phyloP scores from a whole-genome alignment of 1,140 invertebrate genomes.

The Littorina saxatilis region DNA sequence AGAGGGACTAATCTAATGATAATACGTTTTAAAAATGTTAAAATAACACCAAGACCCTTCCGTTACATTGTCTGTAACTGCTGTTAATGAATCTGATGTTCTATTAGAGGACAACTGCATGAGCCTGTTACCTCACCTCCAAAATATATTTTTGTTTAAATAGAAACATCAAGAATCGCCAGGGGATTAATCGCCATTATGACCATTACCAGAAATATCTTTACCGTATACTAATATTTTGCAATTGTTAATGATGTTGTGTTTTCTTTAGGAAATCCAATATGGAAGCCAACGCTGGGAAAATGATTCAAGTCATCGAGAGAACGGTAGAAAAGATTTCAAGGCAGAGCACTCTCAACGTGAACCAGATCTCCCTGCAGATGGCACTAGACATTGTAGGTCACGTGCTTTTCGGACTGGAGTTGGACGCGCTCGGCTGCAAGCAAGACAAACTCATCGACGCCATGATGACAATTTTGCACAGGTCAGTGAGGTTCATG shows the following conservation, averaged over 20 bases:
- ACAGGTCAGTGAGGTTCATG: constrained; percentile 36
- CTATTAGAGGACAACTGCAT: no score
- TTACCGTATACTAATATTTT: no score
- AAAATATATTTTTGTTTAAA: no score
- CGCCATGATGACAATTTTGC: constrained; percentile 55
- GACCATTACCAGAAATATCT: background rate
- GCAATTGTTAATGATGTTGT: background rate
- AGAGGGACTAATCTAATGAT: no score
- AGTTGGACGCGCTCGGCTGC: constrained; percentile 53
- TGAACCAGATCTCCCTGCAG: constrained; percentile 50
- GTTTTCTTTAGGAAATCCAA: constrained; percentile 45
- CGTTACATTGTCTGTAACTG: no score
- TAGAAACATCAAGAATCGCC: no score
- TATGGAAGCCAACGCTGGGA: constrained; percentile 45
- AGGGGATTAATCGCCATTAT: constrained; percentile 1
- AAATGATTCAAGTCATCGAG: constrained; percentile 53
- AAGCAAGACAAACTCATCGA: constrained; percentile 46
- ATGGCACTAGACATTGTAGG: constrained; percentile 59
- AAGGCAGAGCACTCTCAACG: constrained; percentile 42
- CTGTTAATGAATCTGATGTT: no score
- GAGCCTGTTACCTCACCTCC: no score
- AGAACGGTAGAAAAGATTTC: constrained; percentile 49
- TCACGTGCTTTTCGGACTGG: constrained; percentile 56
- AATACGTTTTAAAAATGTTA: no score
- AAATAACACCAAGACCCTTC: no score